A percentile compares a stretch with the other conserved stretches of the same genome.
phyloP scores from a whole-genome alignment of 2,888 invertebrate genomes.

The Gastrophysa polygoni region DNA sequence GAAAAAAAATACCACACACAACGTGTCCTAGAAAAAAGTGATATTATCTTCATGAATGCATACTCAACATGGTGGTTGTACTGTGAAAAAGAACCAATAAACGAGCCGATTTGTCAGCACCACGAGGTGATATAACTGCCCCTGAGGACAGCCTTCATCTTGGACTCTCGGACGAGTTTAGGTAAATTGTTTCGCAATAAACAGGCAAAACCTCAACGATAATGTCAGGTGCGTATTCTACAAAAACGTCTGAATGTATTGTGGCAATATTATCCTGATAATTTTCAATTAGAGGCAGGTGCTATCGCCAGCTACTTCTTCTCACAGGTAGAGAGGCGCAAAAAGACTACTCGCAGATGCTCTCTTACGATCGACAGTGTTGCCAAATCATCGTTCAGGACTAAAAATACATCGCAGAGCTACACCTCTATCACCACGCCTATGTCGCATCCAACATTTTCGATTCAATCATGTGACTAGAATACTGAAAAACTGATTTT shows the following conservation, averaged over 20 bases:
- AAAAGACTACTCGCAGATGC: constrained; percentile 26
- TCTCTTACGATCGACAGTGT: background rate
- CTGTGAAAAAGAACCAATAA: too few relatives aligned
- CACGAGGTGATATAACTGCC: too few relatives aligned
- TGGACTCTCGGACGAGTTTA: background rate
- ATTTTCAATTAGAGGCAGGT: constrained; percentile 32
- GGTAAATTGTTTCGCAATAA: background rate
- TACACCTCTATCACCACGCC: too few relatives aligned
- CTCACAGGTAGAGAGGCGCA: constrained; percentile 25
- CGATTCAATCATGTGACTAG: too few relatives aligned
- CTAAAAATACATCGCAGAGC: too few relatives aligned
- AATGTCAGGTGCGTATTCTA: constrained; percentile 21
- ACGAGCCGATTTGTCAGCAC: too few relatives aligned
- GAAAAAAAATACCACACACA: too few relatives aligned
- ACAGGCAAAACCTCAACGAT: background rate
- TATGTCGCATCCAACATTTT: too few relatives aligned
- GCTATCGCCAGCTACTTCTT: constrained; percentile 23
- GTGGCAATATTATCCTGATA: constrained; percentile 25
- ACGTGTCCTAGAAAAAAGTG: too few relatives aligned
- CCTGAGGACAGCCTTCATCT: background rate
- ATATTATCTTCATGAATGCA: too few relatives aligned
- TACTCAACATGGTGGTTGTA: too few relatives aligned
- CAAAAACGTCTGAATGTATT: constrained; percentile 20
- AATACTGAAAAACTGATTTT: too few relatives aligned
- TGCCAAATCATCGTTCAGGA: constrained; percentile 11